A percentile compares a stretch with the other conserved stretches of the same genome.
phyloP scores from a whole-genome alignment of 2,113 vertebrate species.

The Circaetus gallicus region DNA sequence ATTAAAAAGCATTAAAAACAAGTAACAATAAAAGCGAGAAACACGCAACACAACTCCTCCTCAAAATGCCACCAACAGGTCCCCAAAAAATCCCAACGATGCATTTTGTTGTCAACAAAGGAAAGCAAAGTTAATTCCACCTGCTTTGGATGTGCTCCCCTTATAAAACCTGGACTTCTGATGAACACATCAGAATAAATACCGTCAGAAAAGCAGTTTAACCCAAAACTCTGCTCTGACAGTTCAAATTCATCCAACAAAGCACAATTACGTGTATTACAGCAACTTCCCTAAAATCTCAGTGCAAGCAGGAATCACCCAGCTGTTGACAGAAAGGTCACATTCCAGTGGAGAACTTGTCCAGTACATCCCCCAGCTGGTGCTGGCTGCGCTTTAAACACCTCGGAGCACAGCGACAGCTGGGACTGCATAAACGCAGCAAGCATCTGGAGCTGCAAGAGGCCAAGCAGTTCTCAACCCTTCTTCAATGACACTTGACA shows the following conservation, averaged over 20 bases:
- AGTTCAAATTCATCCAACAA: background rate
- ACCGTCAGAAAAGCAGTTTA: background rate
- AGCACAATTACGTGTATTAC: background rate
- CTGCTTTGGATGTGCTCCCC: background rate
- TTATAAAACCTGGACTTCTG: background rate
- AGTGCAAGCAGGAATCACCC: background rate
- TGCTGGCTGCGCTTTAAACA: background rate
- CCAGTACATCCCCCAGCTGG: background rate
- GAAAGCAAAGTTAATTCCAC: background rate
- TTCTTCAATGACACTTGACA: background rate
- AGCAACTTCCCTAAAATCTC: background rate
- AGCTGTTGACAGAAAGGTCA: background rate
- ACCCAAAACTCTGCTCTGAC: background rate
- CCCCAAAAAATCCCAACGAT: background rate
- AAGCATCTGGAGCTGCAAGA: background rate
- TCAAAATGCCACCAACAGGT: background rate
- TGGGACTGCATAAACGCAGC: accelerated
- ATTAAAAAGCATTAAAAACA: background rate
- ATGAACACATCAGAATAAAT: background rate
- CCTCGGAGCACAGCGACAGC: background rate
- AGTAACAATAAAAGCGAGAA: background rate
- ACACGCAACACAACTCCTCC: background rate
- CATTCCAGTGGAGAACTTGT: background rate
- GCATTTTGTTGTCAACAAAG: background rate
- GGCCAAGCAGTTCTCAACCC: background rate